These are phyloP conservation scores for Hypanus sabinus DNA, from an alignment of 2,113 vertebrate genomes.

Conservation along the genomic window DNA sequence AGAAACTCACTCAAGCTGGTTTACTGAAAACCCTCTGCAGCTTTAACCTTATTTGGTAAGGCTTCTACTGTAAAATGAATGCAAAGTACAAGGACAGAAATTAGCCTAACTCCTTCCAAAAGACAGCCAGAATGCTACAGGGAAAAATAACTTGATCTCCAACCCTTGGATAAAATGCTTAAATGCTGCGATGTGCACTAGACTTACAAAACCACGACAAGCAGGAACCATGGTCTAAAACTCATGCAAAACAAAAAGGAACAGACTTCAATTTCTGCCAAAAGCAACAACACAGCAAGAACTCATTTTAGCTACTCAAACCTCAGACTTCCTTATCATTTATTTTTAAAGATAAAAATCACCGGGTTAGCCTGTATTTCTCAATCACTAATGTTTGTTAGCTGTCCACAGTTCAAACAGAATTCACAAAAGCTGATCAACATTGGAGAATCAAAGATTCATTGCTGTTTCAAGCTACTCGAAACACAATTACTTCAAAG, in stretches of 20 bases:
- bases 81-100: not conserved
- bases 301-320: not conserved
- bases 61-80: not conserved
- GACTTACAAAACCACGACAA: not conserved
- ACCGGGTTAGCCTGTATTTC: too few relatives aligned
- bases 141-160: not conserved
- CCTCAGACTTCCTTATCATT: too few relatives aligned
- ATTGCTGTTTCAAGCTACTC: too few relatives aligned
- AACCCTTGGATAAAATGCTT: not conserved
- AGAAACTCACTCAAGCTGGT: not conserved
- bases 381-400: too few relatives aligned
- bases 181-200: not conserved
- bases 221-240: not conserved
- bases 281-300: not conserved
- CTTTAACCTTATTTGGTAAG: conserved; percentile 3
- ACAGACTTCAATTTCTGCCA: not conserved
- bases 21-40: not conserved
- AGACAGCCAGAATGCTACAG: not conserved
- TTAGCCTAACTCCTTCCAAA: not conserved
- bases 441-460: too few relatives aligned
- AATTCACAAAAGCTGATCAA: too few relatives aligned
- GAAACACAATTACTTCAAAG: too few relatives aligned
- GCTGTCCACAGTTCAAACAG: too few relatives aligned
- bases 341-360: too few relatives aligned
- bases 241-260: too few relatives aligned